Evolutionary conservation across 1,140 invertebrate genomes (phyloP).

Genomic region (Drosophila subobscura): DNA sequence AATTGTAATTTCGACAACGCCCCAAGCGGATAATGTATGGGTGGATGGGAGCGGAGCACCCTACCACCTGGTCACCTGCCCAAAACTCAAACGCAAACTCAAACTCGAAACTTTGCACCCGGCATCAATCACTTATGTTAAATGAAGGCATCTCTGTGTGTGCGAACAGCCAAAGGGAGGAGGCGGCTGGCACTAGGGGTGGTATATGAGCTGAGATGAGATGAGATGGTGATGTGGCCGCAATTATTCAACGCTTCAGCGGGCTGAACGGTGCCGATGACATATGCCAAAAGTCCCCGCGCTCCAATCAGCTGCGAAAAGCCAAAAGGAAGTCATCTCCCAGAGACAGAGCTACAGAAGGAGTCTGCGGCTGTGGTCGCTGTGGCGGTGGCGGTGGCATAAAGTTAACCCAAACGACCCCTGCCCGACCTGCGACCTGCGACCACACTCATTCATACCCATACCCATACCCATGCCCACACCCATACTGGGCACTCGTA

Average conservation of each 20-base stretch:
- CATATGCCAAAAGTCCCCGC: conserved; percentile 32
- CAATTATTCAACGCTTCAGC: conserved; percentile 44
- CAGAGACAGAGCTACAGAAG: too few species aligned
- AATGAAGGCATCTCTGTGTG: conserved; percentile 52
- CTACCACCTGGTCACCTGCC: neutral
- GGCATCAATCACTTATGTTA: conserved; percentile 65
- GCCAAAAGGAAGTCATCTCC: too few species aligned
- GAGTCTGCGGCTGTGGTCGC: conserved; percentile 4
- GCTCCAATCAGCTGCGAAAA: conserved; percentile 28
- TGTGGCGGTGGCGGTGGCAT: conserved; percentile 9
- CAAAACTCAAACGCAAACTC: neutral
- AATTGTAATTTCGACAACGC: too few species aligned
- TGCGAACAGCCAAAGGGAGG: neutral
- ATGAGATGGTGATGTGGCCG: conserved; percentile 3
- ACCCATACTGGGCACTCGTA: conserved; percentile 11
- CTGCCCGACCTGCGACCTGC: neutral
- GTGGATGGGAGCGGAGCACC: neutral
- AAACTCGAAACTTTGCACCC: conserved; percentile 41
- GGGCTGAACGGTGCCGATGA: conserved; percentile 28
- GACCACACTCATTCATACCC: conserved; percentile 17
- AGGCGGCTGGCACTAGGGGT: neutral
- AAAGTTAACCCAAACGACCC: conserved; percentile 12
- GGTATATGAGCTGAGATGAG: neutral
- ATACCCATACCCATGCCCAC: conserved; percentile 10
- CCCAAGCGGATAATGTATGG: too few species aligned